phyloP scores from a whole-genome alignment of 2,797 vertebrate genomes.

The Kryptopterus vitreolus region DNA sequence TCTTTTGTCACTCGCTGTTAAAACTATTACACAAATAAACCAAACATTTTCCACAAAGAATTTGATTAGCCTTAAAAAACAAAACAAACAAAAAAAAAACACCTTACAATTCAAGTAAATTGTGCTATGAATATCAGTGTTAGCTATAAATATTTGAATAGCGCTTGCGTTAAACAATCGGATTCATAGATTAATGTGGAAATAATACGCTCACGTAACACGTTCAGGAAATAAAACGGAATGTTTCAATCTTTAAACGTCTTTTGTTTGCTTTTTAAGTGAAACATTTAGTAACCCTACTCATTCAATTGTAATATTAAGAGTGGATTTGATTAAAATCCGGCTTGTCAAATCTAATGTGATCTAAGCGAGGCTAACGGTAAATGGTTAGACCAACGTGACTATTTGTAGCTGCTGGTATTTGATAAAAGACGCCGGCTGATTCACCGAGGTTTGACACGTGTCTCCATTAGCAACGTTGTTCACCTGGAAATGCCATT shows the following conservation, averaged over 20 bases:
- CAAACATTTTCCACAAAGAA: slow-evolving; percentile 16
- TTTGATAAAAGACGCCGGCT: neutral
- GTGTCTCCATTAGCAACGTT: slow-evolving; percentile 1
- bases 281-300: neutral
- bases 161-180: neutral
- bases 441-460: neutral
- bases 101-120: neutral
- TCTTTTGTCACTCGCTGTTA: neutral
- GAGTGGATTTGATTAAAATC: neutral
- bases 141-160: neutral
- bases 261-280: neutral
- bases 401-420: neutral
- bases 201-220: neutral
- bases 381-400: neutral
- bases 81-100: neutral
- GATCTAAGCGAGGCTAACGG: neutral
- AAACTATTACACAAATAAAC: slow-evolving; percentile 2
- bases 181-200: neutral
- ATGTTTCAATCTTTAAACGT: slow-evolving; percentile 7
- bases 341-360: neutral
- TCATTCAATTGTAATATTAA: neutral
- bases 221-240: neutral
- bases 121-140: slow-evolving; percentile 11
- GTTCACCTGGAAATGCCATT: neutral
- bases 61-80: neutral